These are phyloP conservation scores for Ariopsis seemanni DNA, from an alignment of 2,113 vertebrate species.

Conservation along the genomic window DNA sequence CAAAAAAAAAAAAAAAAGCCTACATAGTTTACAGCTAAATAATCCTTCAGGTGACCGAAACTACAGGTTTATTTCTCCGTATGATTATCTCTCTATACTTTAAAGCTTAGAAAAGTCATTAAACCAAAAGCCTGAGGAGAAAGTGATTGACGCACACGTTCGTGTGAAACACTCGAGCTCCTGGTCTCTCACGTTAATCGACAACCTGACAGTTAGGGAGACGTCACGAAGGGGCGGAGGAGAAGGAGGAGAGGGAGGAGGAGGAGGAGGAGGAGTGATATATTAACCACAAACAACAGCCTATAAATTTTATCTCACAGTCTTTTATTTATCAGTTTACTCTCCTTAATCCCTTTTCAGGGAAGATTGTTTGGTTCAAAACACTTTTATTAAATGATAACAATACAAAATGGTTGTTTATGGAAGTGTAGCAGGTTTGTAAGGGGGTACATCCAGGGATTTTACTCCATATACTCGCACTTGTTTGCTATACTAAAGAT, in stretches of 20 bases:
- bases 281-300: not conserved
- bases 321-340: not conserved
- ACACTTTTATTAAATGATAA: not conserved
- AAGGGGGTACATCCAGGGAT: not conserved
- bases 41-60: not conserved
- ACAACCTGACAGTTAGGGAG: slow-evolving; percentile 63
- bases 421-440: not conserved
- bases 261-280: not conserved
- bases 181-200: slow-evolving; percentile 70
- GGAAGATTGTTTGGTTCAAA: not conserved
- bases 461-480: not conserved
- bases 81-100: not conserved
- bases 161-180: not conserved
- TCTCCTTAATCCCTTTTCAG: not conserved
- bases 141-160: slow-evolving; percentile 55
- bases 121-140: not conserved
- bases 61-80: not conserved
- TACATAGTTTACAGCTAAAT: not conserved
- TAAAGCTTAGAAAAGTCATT: not conserved
- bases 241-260: not conserved
- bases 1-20: not conserved
- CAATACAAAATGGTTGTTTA: not conserved
- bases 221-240: slow-evolving; percentile 14
- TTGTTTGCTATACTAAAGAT: not conserved
- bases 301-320: not conserved